Evolutionary conservation across 2,797 vertebrate genomes (phyloP).

Genomic region (Clarias fuscus): DNA sequence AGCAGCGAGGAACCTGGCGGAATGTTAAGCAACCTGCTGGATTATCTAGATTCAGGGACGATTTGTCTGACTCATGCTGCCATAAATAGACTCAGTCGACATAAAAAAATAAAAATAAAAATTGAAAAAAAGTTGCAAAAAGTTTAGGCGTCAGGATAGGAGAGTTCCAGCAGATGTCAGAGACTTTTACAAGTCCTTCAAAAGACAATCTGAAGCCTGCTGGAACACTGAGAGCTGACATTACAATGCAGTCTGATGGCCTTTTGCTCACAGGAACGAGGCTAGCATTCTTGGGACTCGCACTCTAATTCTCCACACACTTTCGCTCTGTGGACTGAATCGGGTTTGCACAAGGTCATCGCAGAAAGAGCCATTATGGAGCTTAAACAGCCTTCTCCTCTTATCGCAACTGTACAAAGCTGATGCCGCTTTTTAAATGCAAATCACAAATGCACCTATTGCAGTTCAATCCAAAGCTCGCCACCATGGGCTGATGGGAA

Average conservation of each 20-base stretch:
- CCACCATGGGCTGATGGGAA: slow-evolving; percentile 19
- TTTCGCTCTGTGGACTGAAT: slow-evolving; percentile 29
- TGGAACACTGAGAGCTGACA: slow-evolving; percentile 13
- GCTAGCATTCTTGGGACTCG: not conserved
- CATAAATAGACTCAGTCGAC: slow-evolving; percentile 1
- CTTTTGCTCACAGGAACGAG: slow-evolving; percentile 13
- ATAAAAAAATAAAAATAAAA: not conserved
- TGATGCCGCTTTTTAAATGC: slow-evolving; percentile 43
- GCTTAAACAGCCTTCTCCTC: slow-evolving; percentile 35
- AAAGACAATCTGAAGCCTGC: not conserved
- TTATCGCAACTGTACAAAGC: slow-evolving; percentile 33
- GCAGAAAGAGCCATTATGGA: slow-evolving; percentile 36
- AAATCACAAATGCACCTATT: slow-evolving; percentile 41
- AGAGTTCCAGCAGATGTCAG: slow-evolving; percentile 5
- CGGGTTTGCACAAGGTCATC: slow-evolving; percentile 43
- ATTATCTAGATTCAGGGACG: slow-evolving; percentile 23
- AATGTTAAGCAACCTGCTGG: slow-evolving; percentile 31
- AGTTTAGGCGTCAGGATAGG: not conserved
- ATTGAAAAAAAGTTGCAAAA: not conserved
- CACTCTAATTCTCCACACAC: not conserved
- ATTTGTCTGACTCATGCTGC: slow-evolving; percentile 8
- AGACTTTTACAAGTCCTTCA: not conserved
- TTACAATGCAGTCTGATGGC: slow-evolving; percentile 5
- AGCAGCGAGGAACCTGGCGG: slow-evolving; percentile 21
- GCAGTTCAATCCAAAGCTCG: slow-evolving; percentile 3